Base-by-base conservation (phyloP, 1,140 invertebrate species). In the Chymomyza costata region DNA sequence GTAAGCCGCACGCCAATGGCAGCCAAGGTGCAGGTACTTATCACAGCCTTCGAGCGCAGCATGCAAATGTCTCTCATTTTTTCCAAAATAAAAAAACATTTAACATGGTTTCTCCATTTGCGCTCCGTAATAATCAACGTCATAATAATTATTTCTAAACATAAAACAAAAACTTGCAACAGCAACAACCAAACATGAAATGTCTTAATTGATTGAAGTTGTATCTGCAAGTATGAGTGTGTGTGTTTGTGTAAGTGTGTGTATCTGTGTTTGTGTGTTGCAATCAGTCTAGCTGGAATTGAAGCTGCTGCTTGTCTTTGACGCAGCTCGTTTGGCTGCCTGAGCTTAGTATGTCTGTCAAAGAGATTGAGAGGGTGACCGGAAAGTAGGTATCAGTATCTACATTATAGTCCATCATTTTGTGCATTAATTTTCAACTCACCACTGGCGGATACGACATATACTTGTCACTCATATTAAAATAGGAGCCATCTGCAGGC, bases 381-480 rank as follows among this genome's bases (percentile, higher is more conserved):
- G 37, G 43, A 58, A 52, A 32, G 35, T 56, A 32, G 51, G 35
- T 50, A 46, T 64, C 59, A 53, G 38, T 56, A 31, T 40, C 30
- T n/a, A n/a, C 30, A 40, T 50, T 54, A 35, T 40, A 38, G 55
- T 54, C 59, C 49, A 52, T 43, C 59, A 8, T 8, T 3, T 8
- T 25, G 3, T 8, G 3, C 21, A 25, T 6, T 34, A 14, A 41
- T 30, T 57, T 6, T 37, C 7, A 65, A 80, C 87, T 88, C 43
- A 88, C 88, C 41, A 89, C 86, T 10, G 90, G 90, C 14, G 90
- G 90, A 78, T 91, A 91, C 2, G 90, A 90, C 65, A 93, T 88
- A 76, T 92, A 93, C 53, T 91, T 87, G 54, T 92, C 92, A 46
- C 89, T 91, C 89, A 93, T 92, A 82, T 93, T 93, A 87, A 92